Evolutionary conservation across 2,888 invertebrate species (phyloP).

Genomic region (Bimastos eiseni): DNA sequence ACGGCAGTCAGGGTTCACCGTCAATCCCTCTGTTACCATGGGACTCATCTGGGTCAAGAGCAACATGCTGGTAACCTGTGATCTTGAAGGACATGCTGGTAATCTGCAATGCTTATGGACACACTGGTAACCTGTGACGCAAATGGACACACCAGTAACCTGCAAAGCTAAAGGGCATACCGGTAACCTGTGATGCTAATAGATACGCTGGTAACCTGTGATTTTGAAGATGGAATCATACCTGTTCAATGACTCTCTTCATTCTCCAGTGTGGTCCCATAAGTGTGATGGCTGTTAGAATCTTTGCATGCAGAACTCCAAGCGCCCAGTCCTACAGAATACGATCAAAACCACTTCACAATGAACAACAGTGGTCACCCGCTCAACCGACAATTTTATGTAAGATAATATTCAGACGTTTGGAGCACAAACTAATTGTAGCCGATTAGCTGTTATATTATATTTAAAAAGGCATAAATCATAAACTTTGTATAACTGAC

Average conservation of each 20-base stretch:
- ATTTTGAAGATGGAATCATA: slow-evolving; percentile 44
- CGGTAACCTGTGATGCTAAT: not conserved
- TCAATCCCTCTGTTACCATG: not conserved
- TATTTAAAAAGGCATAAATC: too few relatives aligned
- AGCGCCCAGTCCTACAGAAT: slow-evolving; percentile 89
- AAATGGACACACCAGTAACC: too few relatives aligned
- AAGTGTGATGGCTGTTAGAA: slow-evolving; percentile 91
- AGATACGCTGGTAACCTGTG: too few relatives aligned
- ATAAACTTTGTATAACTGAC: too few relatives aligned
- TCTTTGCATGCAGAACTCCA: slow-evolving; percentile 95
- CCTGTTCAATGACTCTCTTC: slow-evolving; percentile 84
- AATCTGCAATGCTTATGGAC: too few relatives aligned
- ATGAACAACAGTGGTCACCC: not conserved
- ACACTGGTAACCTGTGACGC: not conserved
- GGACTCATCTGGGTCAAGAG: not conserved
- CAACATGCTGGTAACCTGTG: too few relatives aligned
- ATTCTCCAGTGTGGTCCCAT: slow-evolving; percentile 96
- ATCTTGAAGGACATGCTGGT: too few relatives aligned
- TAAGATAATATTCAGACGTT: too few relatives aligned
- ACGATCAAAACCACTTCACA: not conserved
- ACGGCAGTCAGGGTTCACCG: not conserved
- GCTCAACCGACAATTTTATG: not conserved
- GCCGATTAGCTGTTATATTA: too few relatives aligned
- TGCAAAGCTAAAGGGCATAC: not conserved
- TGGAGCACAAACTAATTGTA: too few relatives aligned